A percentile compares a stretch with the other conserved stretches of the same genome.
Evolutionary conservation across 1,140 invertebrate species (phyloP).

Genomic region (Platyura marginata): DNA sequence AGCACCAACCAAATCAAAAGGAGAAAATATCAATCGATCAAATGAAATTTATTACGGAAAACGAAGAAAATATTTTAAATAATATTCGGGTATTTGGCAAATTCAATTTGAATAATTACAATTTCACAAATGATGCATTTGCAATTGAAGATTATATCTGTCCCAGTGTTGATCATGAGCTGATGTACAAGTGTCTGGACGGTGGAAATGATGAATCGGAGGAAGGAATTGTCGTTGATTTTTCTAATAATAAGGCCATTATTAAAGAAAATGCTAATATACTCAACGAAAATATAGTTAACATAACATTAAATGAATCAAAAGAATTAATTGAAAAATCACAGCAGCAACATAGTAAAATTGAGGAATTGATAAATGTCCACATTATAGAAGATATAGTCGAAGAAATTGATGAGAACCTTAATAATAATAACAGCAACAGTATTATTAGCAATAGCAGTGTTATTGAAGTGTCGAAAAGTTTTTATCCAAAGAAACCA

Average conservation of each 20-base stretch:
- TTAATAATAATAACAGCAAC: constrained; percentile 12
- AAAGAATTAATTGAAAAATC: constrained; percentile 16
- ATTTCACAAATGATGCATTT: constrained; percentile 12
- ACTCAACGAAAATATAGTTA: constrained; percentile 17
- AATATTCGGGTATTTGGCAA: constrained; percentile 28
- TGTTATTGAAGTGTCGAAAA: constrained; percentile 22
- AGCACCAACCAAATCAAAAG: constrained; percentile 7
- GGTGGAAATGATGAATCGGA: constrained; percentile 24
- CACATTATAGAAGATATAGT: not conserved
- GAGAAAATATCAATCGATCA: constrained; percentile 6
- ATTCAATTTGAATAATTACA: constrained; percentile 21
- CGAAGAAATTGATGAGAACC: not conserved
- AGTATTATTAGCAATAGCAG: constrained; percentile 24
- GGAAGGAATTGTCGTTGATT: constrained; percentile 30
- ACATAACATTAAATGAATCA: constrained; percentile 19
- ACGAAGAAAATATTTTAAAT: constrained; percentile 22
- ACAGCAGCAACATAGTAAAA: constrained; percentile 11
- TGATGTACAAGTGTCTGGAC: constrained; percentile 27
- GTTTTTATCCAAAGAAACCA: no score
- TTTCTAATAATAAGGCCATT: constrained; percentile 23
- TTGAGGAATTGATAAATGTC: not conserved
- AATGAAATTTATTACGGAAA: constrained; percentile 20
- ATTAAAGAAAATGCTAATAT: constrained; percentile 15
- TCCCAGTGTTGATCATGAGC: constrained; percentile 21
- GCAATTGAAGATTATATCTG: constrained; percentile 21